Percentiles rank a stretch among this genome's conserved stretches.
Evolutionary conservation across 1,140 invertebrate genomes (phyloP).

Genomic region (Vanessa tameamea): DNA sequence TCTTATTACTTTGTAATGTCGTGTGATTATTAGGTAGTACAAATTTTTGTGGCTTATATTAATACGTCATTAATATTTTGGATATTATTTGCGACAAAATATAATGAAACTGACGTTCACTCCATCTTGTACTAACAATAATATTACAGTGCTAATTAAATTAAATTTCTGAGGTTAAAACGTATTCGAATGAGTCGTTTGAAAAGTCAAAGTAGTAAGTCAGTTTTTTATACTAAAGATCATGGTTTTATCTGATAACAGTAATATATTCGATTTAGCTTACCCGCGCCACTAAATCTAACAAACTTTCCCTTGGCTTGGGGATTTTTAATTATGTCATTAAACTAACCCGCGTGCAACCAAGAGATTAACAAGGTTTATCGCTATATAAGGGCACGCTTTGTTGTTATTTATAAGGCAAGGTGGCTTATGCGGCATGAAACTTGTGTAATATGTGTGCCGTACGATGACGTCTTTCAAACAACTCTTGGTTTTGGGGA

Average conservation of each 20-base stretch:
- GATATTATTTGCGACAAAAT: no score
- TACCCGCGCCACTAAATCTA: slow-evolving; percentile 47
- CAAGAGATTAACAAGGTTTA: slow-evolving; percentile 68
- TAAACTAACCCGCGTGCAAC: slow-evolving; percentile 60
- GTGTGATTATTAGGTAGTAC: no score
- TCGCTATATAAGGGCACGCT: slow-evolving; percentile 52
- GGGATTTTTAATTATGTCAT: slow-evolving; percentile 77
- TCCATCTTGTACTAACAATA: no score
- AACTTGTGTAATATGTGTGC: slow-evolving; percentile 53
- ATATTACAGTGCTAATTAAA: no score
- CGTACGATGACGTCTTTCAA: slow-evolving; percentile 42
- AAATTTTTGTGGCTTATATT: no score
- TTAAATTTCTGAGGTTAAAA: no score
- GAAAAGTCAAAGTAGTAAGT: no score
- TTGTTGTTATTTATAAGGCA: slow-evolving; percentile 62
- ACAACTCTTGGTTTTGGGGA: slow-evolving; percentile 41
- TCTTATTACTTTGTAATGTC: no score
- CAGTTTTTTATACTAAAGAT: no score
- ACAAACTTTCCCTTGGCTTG: slow-evolving; percentile 48
- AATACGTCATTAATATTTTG: no score
- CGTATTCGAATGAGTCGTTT: no score
- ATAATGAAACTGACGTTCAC: no score
- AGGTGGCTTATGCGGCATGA: slow-evolving; percentile 48
- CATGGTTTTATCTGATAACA: background rate
- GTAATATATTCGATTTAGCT: slow-evolving; percentile 12